Percentiles rank a stretch among this genome's conserved stretches.
Evolutionary conservation across 92 coral and sea anemone species (phyloP).

Genomic region (Siderastrea siderea): DNA sequence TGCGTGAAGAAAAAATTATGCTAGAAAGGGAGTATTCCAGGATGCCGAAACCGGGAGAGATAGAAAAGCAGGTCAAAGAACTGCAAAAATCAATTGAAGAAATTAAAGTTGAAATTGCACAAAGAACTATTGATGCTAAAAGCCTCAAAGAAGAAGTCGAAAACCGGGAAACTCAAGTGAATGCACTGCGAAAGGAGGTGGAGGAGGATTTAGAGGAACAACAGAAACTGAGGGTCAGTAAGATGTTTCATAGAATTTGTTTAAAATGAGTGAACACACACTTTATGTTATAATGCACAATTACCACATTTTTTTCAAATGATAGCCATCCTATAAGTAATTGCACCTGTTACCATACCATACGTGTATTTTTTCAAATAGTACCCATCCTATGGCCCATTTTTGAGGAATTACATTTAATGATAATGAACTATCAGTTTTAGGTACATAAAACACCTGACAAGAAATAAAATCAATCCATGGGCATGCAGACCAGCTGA

Average conservation of each 20-base stretch:
- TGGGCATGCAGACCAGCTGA: too few species aligned
- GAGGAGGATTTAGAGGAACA: slow-evolving; percentile 91
- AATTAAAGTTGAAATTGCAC: slow-evolving; percentile 90
- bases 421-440: too few species aligned
- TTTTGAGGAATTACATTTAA: too few species aligned
- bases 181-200: slow-evolving; percentile 80
- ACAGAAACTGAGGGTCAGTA: slow-evolving; percentile 86
- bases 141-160: slow-evolving; percentile 92
- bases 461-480: too few species aligned
- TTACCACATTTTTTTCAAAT: too few species aligned
- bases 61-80: slow-evolving; percentile 93
- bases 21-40: slow-evolving; percentile 96
- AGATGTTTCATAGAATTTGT: neutral
- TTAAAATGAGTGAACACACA: neutral
- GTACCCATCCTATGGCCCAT: too few species aligned
- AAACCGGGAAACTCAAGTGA: slow-evolving; percentile 83
- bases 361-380: too few species aligned
- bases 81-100: slow-evolving; percentile 91
- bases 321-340: too few species aligned
- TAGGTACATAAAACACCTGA: too few species aligned
- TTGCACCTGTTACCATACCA: too few species aligned
- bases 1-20: slow-evolving; percentile 94
- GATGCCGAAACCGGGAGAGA: slow-evolving; percentile 99
- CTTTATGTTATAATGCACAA: neutral
- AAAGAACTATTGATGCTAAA: slow-evolving; percentile 91